Conservation (phyloP, 2,113 vertebrate genomes). For the Hirundichthys speculiger region DNA sequence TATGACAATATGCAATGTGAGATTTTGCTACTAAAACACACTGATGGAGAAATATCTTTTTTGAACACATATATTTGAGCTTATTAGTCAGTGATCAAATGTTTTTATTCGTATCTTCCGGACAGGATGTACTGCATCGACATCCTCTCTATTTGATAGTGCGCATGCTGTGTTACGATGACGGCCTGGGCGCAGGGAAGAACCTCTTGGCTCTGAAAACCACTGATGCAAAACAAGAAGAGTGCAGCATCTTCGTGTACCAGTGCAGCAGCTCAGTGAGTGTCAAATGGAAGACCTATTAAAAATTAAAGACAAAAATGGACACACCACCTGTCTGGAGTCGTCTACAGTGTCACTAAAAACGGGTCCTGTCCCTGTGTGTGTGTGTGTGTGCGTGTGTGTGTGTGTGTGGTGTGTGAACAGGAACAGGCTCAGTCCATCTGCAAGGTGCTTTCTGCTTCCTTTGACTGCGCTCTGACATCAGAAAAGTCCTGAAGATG, state of each 20-base stretch:
- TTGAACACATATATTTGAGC: not conserved
- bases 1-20: not conserved
- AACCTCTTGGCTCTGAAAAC: constrained; percentile 95
- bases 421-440: constrained; percentile 97
- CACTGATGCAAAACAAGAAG: constrained; percentile 86
- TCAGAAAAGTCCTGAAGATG: constrained; percentile 87
- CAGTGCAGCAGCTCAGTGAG: constrained; percentile 95
- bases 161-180: constrained; percentile 96
- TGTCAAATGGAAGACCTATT: not conserved
- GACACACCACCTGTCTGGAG: not conserved
- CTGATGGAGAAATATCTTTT: not conserved
- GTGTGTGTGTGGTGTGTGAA: constrained; percentile 7
- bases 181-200: constrained; percentile 92
- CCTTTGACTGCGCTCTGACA: constrained; percentile 90
- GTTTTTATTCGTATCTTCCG: not conserved
- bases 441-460: constrained; percentile 93
- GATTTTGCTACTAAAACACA: not conserved
- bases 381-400: not conserved
- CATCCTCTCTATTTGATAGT: constrained; percentile 94
- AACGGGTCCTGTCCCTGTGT: not conserved
- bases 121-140: constrained; percentile 92
- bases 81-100: not conserved
- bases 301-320: not conserved
- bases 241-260: constrained; percentile 95
- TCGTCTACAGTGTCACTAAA: not conserved